Evolutionary conservation across 2,113 vertebrate genomes (phyloP).

Genomic region (Erythrocebus patas): DNA sequence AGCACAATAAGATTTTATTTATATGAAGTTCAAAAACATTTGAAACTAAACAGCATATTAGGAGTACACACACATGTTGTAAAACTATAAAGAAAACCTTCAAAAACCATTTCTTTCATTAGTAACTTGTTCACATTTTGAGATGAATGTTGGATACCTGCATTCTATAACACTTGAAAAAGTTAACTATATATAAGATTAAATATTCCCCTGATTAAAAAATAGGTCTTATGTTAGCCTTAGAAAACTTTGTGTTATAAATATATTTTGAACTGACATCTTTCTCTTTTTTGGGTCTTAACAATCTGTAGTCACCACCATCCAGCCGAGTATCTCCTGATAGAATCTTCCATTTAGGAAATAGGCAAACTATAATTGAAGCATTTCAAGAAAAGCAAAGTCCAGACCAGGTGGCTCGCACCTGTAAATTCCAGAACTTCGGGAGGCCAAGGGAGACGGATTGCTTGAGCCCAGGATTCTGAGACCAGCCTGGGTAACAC

Average conservation of each 20-base stretch:
- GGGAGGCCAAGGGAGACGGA: too few species aligned
- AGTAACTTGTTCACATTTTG: neutral
- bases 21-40: neutral
- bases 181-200: neutral
- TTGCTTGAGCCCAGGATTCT: too few species aligned
- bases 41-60: neutral
- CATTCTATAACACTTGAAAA: neutral
- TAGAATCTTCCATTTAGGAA: slow-evolving; percentile 80
- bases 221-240: neutral
- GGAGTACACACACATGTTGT: neutral
- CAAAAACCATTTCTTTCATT: neutral
- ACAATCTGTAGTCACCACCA: slow-evolving; percentile 77
- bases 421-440: too few species aligned
- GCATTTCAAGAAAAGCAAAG: neutral
- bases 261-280: neutral
- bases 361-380: slow-evolving; percentile 72
- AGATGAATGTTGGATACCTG: neutral
- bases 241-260: slow-evolving; percentile 2
- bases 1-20: neutral
- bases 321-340: slow-evolving; percentile 78
- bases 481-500: too few species aligned
- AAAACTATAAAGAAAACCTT: neutral
- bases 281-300: neutral
- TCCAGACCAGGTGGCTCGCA: too few species aligned
- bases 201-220: slow-evolving; percentile 13